phyloP scores from a whole-genome alignment of 2,888 invertebrate genomes.

The Eupithecia subumbrata region DNA sequence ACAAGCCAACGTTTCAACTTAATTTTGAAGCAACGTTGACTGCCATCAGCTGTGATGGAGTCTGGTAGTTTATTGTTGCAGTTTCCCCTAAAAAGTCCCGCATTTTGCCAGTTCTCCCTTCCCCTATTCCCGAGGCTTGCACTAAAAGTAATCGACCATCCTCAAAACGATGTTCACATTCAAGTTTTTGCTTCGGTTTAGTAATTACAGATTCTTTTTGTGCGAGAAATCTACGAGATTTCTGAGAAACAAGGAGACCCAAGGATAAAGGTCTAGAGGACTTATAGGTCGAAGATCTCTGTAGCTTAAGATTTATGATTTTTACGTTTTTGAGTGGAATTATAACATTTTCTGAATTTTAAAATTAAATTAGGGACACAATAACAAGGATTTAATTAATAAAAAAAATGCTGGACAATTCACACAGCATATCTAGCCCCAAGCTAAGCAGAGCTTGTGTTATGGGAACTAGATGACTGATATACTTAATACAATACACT shows the following conservation, averaged over 20 bases:
- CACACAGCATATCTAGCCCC: too few relatives aligned
- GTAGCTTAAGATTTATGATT: background rate
- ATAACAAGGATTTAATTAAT: too few relatives aligned
- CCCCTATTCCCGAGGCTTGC: conserved; percentile 17
- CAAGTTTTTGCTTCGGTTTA: conserved; percentile 39
- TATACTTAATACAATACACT: too few relatives aligned
- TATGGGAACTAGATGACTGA: too few relatives aligned
- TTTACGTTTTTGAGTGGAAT: background rate
- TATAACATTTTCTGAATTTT: background rate
- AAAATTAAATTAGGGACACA: background rate
- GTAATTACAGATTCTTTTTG: conserved; percentile 32
- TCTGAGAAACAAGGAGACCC: background rate
- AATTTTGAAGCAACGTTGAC: too few relatives aligned
- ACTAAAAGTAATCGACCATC: conserved; percentile 44
- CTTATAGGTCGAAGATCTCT: background rate
- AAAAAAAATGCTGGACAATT: too few relatives aligned
- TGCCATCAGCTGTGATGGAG: too few relatives aligned
- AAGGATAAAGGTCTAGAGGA: conserved; percentile 10
- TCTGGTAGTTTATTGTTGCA: too few relatives aligned
- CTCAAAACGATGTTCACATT: conserved; percentile 38
- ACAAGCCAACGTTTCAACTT: too few relatives aligned
- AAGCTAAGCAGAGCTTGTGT: too few relatives aligned
- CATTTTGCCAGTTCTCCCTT: background rate
- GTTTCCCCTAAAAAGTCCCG: background rate
- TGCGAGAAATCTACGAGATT: background rate